phyloP scores from a whole-genome alignment of 2,888 invertebrate genomes.

The Rambutsinella grinnellia region DNA sequence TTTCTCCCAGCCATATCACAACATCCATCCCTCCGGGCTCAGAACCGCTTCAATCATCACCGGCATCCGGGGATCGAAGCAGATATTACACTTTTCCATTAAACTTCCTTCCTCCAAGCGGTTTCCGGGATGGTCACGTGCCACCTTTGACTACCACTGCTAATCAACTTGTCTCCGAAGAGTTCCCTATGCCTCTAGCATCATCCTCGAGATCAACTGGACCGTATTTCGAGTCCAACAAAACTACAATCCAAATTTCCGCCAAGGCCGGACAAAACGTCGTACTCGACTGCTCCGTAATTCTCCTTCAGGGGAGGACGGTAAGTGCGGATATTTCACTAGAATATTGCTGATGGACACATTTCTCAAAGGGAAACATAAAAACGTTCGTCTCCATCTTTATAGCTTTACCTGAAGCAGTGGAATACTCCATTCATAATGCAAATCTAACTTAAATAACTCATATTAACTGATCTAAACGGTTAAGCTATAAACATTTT shows the following conservation, averaged over 20 bases:
- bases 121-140: neutral
- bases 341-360: neutral
- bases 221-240: slow-evolving; percentile 76
- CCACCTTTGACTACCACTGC: neutral
- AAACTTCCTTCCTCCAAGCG: neutral
- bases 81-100: neutral
- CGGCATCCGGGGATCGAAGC: neutral
- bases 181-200: slow-evolving; percentile 23
- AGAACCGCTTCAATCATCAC: neutral
- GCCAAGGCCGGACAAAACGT: slow-evolving; percentile 75
- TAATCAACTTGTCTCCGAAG: neutral
- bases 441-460: too few relatives aligned
- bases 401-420: too few relatives aligned
- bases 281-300: slow-evolving; percentile 74
- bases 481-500: neutral
- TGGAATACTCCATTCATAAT: too few relatives aligned
- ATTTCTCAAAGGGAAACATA: neutral
- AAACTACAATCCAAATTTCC: slow-evolving; percentile 73
- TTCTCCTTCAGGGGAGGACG: slow-evolving; percentile 75
- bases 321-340: slow-evolving; percentile 69
- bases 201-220: slow-evolving; percentile 66
- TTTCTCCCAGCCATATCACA: slow-evolving; percentile 5
- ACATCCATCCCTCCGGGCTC: neutral
- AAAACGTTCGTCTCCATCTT: too few relatives aligned
- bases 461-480: too few relatives aligned